These are phyloP conservation scores for Aethes cnicana DNA, from an alignment of 2,888 invertebrate genomes.

Conservation along the genomic window DNA sequence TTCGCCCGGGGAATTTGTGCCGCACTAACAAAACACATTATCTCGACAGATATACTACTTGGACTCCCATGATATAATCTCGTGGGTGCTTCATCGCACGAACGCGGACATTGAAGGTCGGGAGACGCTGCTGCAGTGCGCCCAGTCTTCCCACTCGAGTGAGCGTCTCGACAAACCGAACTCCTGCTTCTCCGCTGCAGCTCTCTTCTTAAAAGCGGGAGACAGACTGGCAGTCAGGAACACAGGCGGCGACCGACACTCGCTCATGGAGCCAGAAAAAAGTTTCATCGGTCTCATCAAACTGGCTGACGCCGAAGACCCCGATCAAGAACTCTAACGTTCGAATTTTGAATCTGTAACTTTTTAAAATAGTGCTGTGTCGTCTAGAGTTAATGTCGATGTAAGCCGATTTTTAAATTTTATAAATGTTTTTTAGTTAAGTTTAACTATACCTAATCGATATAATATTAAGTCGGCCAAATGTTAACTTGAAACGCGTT, in stretches of 20 bases:
- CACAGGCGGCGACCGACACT: constrained; percentile 85
- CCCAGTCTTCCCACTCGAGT: constrained; percentile 84
- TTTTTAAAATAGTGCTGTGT: constrained; percentile 19
- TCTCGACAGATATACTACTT: constrained; percentile 87
- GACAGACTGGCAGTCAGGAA: constrained; percentile 88
- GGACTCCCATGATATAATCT: constrained; percentile 89
- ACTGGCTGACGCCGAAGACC: constrained; percentile 82
- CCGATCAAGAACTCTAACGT: constrained; percentile 57
- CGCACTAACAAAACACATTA: constrained; percentile 22
- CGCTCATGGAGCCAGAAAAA: constrained; percentile 88
- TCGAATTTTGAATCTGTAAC: constrained; percentile 2
- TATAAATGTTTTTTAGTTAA: constrained; percentile 12
- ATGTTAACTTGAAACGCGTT: constrained; percentile 27
- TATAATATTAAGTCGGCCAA: constrained; percentile 1
- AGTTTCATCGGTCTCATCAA: constrained; percentile 92
- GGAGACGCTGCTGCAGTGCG: constrained; percentile 87
- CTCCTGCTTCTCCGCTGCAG: constrained; percentile 88
- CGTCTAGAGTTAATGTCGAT: not conserved
- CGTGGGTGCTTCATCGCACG: constrained; percentile 87
- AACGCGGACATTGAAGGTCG: constrained; percentile 75
- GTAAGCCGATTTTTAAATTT: not conserved
- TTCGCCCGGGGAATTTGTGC: not conserved
- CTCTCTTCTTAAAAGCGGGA: constrained; percentile 83
- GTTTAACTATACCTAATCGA: constrained; percentile 9
- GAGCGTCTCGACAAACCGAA: constrained; percentile 83